Base-by-base conservation (phyloP, 1,140 invertebrate species). In the Pteromalus puparum region DNA sequence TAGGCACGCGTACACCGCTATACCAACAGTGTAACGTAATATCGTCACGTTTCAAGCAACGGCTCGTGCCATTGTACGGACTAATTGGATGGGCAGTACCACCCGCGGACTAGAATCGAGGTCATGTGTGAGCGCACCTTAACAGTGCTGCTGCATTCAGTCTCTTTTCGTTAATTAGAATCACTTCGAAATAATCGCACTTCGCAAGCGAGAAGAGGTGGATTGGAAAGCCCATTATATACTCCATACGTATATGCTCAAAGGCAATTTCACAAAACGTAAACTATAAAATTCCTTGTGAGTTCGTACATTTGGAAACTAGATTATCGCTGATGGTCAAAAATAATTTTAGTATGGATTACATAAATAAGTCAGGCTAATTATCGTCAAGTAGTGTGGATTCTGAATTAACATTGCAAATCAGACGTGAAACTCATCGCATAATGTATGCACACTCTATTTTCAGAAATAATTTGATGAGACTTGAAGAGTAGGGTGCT, bases 11-110 rank as follows among this genome's bases (percentile, higher is more conserved):
- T 48, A 13, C 46, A 48, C 15, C 46, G 46, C 46, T 48, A 48
- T 48, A 18, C 67, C 24, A 5, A 18, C 24, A 42, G 13, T 74
- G 34, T 74, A 74, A 74, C 34, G 73, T 74, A 38, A 74, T 74
- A 34, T 74, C 73, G 34, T 74, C 38, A 42, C 73, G 38, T 74
- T 74, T 74, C 30, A n/a, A 24, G 34, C 38, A 74, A 74, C 21
- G 38, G 34, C 21, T 42, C 34, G 21, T 70, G 73, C 73, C 34
- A 46, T 38, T 74, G 73, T 42, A n/a, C 73, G 2, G n/a, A 28
- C 46, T 76, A 76, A 76, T 76, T 76, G 74, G 74, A 26, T 53
- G 42, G 34, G 38, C n/a, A 28, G 26, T 15, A 28, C 46, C n/a
- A 15, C 28, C 10, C 28, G 18, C 42, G 5, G 73, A 42, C 53